Conservation (phyloP, 2,797 vertebrate genomes). For the Falco naumanni region DNA sequence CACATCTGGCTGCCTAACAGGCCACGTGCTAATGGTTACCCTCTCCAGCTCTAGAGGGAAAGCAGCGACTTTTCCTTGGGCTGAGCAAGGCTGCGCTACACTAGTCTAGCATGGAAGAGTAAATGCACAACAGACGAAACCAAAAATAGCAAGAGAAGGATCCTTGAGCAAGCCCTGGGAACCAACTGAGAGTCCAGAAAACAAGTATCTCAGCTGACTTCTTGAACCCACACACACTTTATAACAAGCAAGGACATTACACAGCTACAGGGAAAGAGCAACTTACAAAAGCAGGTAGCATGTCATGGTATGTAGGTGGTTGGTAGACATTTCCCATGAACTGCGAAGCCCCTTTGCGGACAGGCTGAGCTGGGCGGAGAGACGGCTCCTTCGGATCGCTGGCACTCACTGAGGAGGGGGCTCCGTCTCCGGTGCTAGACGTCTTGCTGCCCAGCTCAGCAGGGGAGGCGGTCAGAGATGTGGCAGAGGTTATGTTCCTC, state of each 20-base stretch:
- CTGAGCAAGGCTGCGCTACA: neutral
- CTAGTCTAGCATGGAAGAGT: neutral
- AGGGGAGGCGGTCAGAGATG: slow-evolving; percentile 79
- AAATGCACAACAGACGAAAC: neutral
- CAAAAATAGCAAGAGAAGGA: neutral
- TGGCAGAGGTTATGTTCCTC: slow-evolving; percentile 90
- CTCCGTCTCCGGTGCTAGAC: slow-evolving; percentile 73
- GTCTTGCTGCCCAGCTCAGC: slow-evolving; percentile 82
- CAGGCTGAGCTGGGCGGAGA: slow-evolving; percentile 89
- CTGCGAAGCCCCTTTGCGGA: slow-evolving; percentile 87
- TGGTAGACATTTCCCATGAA: slow-evolving; percentile 93
- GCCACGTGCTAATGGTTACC: neutral
- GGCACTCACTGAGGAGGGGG: slow-evolving; percentile 78
- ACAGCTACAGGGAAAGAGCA: neutral
- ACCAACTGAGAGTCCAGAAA: neutral
- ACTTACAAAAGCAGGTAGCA: slow-evolving; percentile 99
- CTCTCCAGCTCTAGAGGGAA: neutral
- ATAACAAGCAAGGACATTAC: accelerated
- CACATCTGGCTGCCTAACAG: neutral
- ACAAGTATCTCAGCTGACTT: neutral
- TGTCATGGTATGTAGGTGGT: slow-evolving; percentile 95
- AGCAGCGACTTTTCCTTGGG: neutral
- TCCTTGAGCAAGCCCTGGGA: neutral
- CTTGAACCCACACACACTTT: neutral
- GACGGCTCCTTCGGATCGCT: slow-evolving; percentile 88